These are phyloP conservation scores for Branchellion lobata DNA, from an alignment of 2,888 invertebrate species.

Conservation along the genomic window DNA sequence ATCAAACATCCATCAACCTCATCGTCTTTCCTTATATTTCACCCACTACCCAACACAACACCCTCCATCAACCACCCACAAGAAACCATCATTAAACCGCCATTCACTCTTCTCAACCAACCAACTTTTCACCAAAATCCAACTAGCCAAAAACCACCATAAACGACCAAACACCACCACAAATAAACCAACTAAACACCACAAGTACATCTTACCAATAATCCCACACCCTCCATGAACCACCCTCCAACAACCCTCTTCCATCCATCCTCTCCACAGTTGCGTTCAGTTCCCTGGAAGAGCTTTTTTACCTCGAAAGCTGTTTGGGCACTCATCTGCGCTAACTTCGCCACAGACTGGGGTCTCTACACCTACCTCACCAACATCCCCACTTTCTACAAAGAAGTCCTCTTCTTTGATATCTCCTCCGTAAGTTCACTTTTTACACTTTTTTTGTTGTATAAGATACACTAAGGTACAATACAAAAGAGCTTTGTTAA, in stretches of 20 bases:
- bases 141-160: too few relatives aligned
- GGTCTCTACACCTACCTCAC: constrained; percentile 64
- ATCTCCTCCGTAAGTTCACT: constrained; percentile 58
- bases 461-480: too few relatives aligned
- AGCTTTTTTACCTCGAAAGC: constrained; percentile 49
- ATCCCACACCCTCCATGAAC: too few relatives aligned
- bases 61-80: background rate
- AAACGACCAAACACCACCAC: too few relatives aligned
- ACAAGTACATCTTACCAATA: too few relatives aligned
- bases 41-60: background rate
- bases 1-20: too few relatives aligned
- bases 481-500: background rate
- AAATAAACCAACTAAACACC: too few relatives aligned
- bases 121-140: background rate
- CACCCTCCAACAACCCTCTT: too few relatives aligned
- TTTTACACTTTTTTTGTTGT: background rate
- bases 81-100: background rate
- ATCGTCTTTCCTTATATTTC: too few relatives aligned
- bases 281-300: constrained; percentile 50
- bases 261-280: constrained; percentile 10
- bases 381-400: constrained; percentile 63
- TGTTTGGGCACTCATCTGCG: constrained; percentile 62
- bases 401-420: constrained; percentile 60
- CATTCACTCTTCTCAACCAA: background rate
- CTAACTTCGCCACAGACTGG: constrained; percentile 65